Evolutionary conservation across 2,797 vertebrate species (phyloP).

Genomic region (Mus minutoides): DNA sequence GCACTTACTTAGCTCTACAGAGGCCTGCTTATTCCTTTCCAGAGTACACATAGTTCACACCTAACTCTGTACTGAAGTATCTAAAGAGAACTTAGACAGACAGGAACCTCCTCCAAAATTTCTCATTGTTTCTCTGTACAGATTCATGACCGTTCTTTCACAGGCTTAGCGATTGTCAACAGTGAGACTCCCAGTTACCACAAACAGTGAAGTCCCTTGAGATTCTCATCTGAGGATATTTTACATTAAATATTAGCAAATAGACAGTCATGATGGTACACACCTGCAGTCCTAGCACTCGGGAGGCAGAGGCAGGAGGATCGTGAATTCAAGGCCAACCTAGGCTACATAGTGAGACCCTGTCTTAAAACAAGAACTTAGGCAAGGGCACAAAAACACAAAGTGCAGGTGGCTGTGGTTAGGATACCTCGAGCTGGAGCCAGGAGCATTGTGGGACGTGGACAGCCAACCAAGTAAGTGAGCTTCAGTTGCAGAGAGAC

Average conservation of each 20-base stretch:
- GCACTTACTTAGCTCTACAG: constrained; percentile 72
- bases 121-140: neutral
- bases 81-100: constrained; percentile 44
- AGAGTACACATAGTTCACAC: constrained; percentile 67
- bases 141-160: neutral
- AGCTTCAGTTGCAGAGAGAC: neutral
- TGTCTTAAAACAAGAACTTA: neutral
- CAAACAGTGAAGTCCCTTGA: neutral
- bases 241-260: neutral
- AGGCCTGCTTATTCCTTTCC: constrained; percentile 77
- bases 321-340: neutral
- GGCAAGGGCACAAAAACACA: neutral
- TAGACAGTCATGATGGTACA: neutral
- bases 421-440: neutral
- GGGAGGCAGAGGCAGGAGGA: neutral
- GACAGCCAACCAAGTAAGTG: neutral
- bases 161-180: neutral
- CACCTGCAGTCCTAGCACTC: neutral
- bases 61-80: constrained; percentile 73
- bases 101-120: constrained; percentile 22
- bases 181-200: neutral
- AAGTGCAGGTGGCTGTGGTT: no score
- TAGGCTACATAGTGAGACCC: neutral
- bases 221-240: neutral
- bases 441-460: neutral